Evolutionary conservation across 1,140 invertebrate species (phyloP).

Genomic region (Oncopeltus fasciatus): DNA sequence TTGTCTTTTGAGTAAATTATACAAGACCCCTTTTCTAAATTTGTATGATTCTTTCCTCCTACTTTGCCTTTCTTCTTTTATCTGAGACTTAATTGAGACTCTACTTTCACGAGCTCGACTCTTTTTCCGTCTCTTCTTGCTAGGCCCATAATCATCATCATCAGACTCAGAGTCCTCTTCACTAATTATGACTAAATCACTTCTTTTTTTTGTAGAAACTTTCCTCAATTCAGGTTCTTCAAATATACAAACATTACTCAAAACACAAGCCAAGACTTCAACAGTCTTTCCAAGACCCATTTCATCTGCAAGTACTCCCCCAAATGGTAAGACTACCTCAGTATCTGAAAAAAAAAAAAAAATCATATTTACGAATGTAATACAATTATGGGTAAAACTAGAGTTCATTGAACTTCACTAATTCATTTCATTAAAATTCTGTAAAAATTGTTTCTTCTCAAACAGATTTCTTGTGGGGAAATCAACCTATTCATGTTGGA

Average conservation of each 20-base stretch:
- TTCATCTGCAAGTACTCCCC: constrained; percentile 69
- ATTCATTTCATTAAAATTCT: no score
- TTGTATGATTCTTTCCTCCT: no score
- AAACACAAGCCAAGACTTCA: constrained; percentile 53
- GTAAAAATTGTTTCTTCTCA: no score
- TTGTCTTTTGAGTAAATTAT: neutral
- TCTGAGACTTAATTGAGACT: neutral
- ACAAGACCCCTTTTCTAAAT: no score
- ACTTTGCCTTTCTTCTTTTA: neutral
- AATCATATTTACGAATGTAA: no score
- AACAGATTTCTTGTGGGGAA: no score
- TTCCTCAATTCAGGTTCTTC: neutral
- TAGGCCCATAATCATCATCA: neutral
- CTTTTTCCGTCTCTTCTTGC: neutral
- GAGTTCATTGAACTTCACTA: no score
- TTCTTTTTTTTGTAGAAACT: constrained; percentile 15
- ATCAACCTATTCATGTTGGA: no score
- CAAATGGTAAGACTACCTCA: constrained; percentile 32
- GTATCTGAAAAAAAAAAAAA: constrained; percentile 7
- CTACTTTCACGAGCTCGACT: neutral
- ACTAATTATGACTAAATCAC: neutral
- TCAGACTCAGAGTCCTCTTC: neutral
- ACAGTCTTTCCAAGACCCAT: constrained; percentile 77
- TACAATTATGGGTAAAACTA: no score
- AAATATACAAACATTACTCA: constrained; percentile 36